A percentile compares a stretch with the other conserved stretches of the same genome.
These are phyloP conservation scores for Zalophus californianus DNA, from an alignment of 2,797 vertebrate genomes.

Conservation along the genomic window DNA sequence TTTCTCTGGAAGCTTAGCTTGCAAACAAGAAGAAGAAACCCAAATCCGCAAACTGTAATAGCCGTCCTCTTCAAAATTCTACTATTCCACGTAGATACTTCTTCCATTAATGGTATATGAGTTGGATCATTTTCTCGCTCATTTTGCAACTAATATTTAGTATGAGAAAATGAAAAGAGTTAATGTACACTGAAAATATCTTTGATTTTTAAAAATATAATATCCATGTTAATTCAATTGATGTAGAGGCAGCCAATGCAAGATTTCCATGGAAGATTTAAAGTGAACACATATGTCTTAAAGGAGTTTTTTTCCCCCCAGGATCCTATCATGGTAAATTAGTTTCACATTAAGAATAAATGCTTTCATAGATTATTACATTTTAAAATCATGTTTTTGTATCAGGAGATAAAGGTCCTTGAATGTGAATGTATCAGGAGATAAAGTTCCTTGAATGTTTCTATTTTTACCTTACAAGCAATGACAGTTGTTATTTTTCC, in stretches of 20 bases:
- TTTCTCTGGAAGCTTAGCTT: conserved; percentile 82
- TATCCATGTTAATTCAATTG: neutral
- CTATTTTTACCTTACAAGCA: neutral
- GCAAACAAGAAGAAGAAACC: conserved; percentile 87
- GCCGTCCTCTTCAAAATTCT: conserved; percentile 83
- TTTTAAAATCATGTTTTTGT: conserved; percentile 44
- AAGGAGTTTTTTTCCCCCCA: neutral
- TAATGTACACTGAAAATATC: conserved; percentile 52
- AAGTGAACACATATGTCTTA: conserved; percentile 41
- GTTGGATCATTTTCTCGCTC: conserved; percentile 87
- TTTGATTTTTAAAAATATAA: conserved; percentile 44
- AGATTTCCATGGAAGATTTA: conserved; percentile 57
- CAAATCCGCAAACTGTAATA: conserved; percentile 88
- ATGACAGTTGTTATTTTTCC: neutral
- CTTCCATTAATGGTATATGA: conserved; percentile 84
- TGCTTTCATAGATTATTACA: conserved; percentile 23
- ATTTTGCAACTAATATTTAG: conserved; percentile 85
- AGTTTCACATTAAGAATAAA: conserved; percentile 56
- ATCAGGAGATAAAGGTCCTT: conserved; percentile 25
- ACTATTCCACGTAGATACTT: conserved; percentile 82
- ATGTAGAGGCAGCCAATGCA: conserved; percentile 40
- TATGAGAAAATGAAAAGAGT: conserved; percentile 60
- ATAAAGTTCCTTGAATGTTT: conserved; percentile 52
- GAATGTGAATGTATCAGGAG: neutral
- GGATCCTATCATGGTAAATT: neutral